Conservation (phyloP, 2,797 vertebrate genomes). For the Mus spretus region DNA sequence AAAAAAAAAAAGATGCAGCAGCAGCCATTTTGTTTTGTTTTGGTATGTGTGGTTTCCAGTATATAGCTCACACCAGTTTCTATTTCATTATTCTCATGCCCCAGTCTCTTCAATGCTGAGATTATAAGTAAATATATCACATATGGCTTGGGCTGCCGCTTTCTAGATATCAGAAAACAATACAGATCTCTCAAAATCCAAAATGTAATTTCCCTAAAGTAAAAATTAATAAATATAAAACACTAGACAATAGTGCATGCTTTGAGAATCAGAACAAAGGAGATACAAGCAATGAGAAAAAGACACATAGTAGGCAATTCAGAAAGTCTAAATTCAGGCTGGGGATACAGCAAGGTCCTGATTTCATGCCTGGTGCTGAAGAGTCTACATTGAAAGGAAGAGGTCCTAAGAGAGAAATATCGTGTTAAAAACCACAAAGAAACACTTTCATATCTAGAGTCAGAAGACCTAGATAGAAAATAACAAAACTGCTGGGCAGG, state of each 20-base stretch:
- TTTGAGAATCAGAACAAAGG: conserved; percentile 6
- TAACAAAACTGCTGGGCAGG: not conserved
- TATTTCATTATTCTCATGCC: not conserved
- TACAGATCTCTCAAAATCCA: conserved; percentile 41
- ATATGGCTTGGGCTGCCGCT: not conserved
- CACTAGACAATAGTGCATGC: not conserved
- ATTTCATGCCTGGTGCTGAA: not conserved
- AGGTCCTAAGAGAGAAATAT: not conserved
- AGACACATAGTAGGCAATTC: not conserved
- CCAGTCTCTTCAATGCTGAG: not conserved
- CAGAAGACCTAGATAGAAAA: not conserved
- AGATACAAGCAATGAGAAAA: not conserved
- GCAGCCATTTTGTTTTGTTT: not conserved
- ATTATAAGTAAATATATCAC: not conserved
- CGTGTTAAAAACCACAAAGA: not conserved
- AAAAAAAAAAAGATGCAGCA: not conserved
- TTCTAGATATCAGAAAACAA: conserved; percentile 48
- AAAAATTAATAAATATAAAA: conserved; percentile 49
- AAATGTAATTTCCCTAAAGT: conserved; percentile 15
- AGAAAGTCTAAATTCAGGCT: not conserved
- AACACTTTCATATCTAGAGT: not conserved
- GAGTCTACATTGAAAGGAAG: not conserved
- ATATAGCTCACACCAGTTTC: not conserved
- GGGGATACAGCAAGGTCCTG: not conserved
- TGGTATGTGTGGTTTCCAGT: not conserved